A percentile compares a stretch with the other conserved stretches of the same genome.
These are phyloP conservation scores for Chrysina gloriosa DNA, from an alignment of 2,888 invertebrate species.

Conservation along the genomic window DNA sequence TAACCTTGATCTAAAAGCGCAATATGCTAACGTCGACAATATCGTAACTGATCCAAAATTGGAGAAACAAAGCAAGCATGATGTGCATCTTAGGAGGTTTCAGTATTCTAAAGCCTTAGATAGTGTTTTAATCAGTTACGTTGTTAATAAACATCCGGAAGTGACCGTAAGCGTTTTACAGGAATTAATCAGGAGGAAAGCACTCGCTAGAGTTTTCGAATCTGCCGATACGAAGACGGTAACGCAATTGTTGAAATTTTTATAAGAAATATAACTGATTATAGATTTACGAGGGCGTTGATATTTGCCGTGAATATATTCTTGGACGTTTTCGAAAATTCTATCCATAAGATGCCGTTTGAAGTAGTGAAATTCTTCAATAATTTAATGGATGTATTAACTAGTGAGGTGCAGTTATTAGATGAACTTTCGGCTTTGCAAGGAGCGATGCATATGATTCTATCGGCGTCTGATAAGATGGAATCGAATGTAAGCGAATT, in stretches of 20 bases:
- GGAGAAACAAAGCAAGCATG: conserved; percentile 71
- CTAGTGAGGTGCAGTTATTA: conserved; percentile 77
- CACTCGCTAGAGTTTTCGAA: conserved; percentile 79
- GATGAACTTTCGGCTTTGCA: conserved; percentile 74
- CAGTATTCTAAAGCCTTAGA: conserved; percentile 85
- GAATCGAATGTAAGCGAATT: conserved; percentile 7
- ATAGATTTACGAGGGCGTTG: conserved; percentile 79
- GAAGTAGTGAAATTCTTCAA: conserved; percentile 72
- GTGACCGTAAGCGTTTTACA: conserved; percentile 84
- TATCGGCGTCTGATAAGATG: conserved; percentile 33
- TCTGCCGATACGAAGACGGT: conserved; percentile 78
- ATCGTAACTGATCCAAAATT: conserved; percentile 65
- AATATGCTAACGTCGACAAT: conserved; percentile 66
- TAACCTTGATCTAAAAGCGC: conserved; percentile 61
- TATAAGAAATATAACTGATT: conserved; percentile 76
- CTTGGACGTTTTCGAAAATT: conserved; percentile 79
- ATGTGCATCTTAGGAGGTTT: conserved; percentile 81
- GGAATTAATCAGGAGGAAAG: conserved; percentile 87
- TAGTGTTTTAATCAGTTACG: conserved; percentile 71
- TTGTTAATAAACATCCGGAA: conserved; percentile 77
- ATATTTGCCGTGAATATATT: conserved; percentile 80
- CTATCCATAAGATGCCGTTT: conserved; percentile 72
- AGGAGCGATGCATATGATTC: conserved; percentile 63
- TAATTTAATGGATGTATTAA: conserved; percentile 71
- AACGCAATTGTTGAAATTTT: conserved; percentile 77